Evolutionary conservation across 2,113 vertebrate genomes (phyloP), one percentile per base, ranked within the genome.

Genomic region (Anoplopoma fimbria): DNA sequence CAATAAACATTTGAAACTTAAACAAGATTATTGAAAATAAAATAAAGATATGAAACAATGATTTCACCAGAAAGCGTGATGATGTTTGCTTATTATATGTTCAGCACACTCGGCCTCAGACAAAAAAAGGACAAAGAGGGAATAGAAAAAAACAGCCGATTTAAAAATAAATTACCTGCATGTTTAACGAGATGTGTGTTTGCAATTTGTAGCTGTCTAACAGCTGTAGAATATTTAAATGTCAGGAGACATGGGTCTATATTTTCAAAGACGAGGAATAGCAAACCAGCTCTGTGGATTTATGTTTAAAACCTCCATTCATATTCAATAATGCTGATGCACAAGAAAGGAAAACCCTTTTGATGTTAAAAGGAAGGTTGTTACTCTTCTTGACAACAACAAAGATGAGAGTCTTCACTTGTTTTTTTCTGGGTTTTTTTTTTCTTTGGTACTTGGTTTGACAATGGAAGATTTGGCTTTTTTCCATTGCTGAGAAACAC

Each of bases 271-370:
- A 53, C 0, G 12, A 73, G 53, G 19, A 81, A 57, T 15, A 31
- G 19, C 45, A 58, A 68, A 60, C 27, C n/a, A 69, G 49, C 33
- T 69, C 47, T 51, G 15, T 2, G 10, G 67, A 79, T 81, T 63
- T 38, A 34, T 38, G 51, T 70, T 38, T 27, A 65, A 55, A 70
- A 49, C 71, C 45, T 74, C 3, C n/a, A 33, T 75, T 75, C 7
- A 47, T 68, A 49, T 72, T 83, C 65, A 70, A 65, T 61, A 21
- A 72, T 63, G 25, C 25, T 58, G 21, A 77, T 57, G 58, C 33
- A 75, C 17, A 61, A 47, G 58, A 57, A 63, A 57, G 0, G 4
- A 63, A 33, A 62, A 51, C 9, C 17, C 31, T 51, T 73, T 77
- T 29, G 51, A 77, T 53, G 1, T 15, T 40, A 51, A 65, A 70